Percentiles rank a stretch among this genome's conserved stretches.
phyloP scores from a whole-genome alignment of 2,888 invertebrate genomes.

The Neria commutata region DNA sequence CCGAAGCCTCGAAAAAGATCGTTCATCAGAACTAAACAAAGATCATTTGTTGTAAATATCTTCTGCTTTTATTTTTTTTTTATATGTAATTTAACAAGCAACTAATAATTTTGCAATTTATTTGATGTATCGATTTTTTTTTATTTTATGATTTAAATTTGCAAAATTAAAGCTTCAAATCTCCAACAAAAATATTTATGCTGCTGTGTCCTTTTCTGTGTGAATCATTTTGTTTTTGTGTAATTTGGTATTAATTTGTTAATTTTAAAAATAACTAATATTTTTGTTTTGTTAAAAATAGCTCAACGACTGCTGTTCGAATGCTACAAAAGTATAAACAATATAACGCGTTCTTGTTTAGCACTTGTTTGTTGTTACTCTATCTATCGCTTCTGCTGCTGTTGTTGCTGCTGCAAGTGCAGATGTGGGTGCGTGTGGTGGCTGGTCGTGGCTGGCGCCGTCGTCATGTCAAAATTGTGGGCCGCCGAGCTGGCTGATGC shows the following conservation, averaged over 20 bases:
- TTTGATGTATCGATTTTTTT: neutral
- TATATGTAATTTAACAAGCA: neutral
- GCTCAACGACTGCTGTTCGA: constrained; percentile 22
- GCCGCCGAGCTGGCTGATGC: constrained; percentile 12
- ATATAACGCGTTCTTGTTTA: constrained; percentile 6
- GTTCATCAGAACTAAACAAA: neutral
- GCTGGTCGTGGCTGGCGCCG: constrained; percentile 36
- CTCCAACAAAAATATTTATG: neutral
- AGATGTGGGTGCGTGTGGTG: constrained; percentile 44
- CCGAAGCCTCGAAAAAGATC: too few relatives aligned
- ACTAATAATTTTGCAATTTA: neutral
- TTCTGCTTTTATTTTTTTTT: neutral
- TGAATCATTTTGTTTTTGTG: constrained; percentile 6
- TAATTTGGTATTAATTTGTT: constrained; percentile 6
- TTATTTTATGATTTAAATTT: neutral
- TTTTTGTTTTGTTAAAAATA: constrained; percentile 7
- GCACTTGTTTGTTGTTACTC: constrained; percentile 19
- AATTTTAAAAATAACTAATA: constrained; percentile 2
- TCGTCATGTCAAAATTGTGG: constrained; percentile 37
- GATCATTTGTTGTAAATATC: neutral
- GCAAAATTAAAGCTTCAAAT: too few relatives aligned
- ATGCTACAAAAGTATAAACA: too few relatives aligned
- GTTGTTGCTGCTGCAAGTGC: constrained; percentile 44
- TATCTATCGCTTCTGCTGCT: constrained; percentile 27
- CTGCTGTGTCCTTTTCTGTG: neutral